Percentiles rank a stretch among this genome's conserved stretches.
Conservation (phyloP, 2,113 vertebrate genomes). For the Gallinago undulata region DNA sequence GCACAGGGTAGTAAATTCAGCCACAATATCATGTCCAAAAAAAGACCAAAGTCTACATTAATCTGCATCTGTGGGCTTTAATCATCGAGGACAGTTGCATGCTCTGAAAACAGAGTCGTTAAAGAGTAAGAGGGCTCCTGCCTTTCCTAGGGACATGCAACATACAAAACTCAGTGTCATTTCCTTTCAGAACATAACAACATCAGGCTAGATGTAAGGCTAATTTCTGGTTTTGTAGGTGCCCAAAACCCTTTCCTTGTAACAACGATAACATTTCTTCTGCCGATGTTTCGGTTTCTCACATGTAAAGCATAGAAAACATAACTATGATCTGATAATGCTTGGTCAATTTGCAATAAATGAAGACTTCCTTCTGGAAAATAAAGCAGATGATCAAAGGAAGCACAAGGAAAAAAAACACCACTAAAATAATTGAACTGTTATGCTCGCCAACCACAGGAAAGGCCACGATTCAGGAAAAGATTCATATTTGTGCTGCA, state of each 20-base stretch:
- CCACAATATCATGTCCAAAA: not conserved
- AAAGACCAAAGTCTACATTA: not conserved
- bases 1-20: slow-evolving; percentile 32
- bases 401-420: not conserved
- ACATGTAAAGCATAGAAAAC: not conserved
- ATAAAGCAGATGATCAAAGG: not conserved
- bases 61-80: not conserved
- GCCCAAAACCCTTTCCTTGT: not conserved
- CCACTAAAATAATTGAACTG: not conserved
- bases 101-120: not conserved
- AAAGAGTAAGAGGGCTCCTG: not conserved
- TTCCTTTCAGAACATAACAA: not conserved
- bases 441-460: not conserved
- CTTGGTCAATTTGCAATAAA: not conserved
- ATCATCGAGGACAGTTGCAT: not conserved
- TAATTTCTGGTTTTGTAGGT: not conserved
- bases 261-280: not conserved
- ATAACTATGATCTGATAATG: not conserved
- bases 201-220: not conserved
- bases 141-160: not conserved
- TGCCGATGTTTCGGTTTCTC: not conserved
- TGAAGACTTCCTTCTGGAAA: not conserved
- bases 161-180: not conserved
- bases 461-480: not conserved
- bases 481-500: not conserved